Evolutionary conservation across 2,113 vertebrate species (phyloP).

Genomic region (Tenebrosternarchus preto): DNA sequence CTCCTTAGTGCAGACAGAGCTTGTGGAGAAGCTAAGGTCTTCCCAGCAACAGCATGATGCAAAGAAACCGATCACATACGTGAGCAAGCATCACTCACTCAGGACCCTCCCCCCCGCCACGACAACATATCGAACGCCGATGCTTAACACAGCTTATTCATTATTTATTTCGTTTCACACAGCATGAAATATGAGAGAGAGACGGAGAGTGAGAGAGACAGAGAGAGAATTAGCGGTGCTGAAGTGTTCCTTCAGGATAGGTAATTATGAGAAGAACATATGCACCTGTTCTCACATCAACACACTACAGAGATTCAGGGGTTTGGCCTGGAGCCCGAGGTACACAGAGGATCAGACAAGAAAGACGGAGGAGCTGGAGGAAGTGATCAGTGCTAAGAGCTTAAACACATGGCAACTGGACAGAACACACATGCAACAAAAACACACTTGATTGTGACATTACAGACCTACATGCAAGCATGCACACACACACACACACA

Average conservation of each 20-base stretch:
- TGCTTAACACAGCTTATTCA: background rate
- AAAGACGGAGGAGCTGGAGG: slow-evolving; percentile 7
- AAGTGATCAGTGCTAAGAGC: slow-evolving; percentile 6
- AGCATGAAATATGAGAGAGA: slow-evolving; percentile 18
- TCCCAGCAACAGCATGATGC: slow-evolving; percentile 19
- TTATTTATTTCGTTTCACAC: slow-evolving; percentile 32
- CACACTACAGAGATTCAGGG: slow-evolving; percentile 27
- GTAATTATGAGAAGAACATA: slow-evolving; percentile 44
- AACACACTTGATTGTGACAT: slow-evolving; percentile 21
- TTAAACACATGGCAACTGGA: slow-evolving; percentile 30
- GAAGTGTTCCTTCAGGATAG: slow-evolving; percentile 32
- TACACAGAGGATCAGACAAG: background rate
- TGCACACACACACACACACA: background rate
- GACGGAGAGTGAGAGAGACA: background rate
- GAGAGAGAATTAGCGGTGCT: slow-evolving; percentile 23
- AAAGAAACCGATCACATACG: background rate
- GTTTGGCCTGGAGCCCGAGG: slow-evolving; percentile 30
- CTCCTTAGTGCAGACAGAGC: background rate
- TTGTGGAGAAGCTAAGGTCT: background rate
- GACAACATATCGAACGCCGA: background rate
- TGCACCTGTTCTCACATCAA: slow-evolving; percentile 46
- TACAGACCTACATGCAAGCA: background rate
- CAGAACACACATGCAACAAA: slow-evolving; percentile 14
- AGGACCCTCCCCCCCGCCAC: background rate
- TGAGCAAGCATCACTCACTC: background rate